Percentiles rank a stretch among this genome's conserved stretches.
Evolutionary conservation across 2,113 vertebrate genomes (phyloP).

Genomic region (Dasyornis broadbenti): DNA sequence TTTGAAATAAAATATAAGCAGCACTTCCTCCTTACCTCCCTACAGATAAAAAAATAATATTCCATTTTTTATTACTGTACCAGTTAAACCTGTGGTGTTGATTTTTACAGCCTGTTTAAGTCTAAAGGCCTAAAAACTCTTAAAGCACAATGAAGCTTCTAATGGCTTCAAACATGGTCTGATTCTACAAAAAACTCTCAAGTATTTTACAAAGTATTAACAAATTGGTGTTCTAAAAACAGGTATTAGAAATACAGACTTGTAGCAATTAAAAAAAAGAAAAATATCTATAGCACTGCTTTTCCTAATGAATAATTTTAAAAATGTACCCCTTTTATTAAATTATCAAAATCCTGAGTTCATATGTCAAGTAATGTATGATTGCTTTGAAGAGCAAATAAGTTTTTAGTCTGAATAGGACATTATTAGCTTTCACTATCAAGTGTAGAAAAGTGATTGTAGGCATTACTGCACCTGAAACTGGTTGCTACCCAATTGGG

Average conservation of each 20-base stretch:
- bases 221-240: background rate
- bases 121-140: background rate
- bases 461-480: conserved; percentile 69
- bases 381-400: background rate
- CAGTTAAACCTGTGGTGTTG: background rate
- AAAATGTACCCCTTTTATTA: background rate
- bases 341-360: background rate
- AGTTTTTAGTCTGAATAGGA: background rate
- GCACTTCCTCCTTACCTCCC: background rate
- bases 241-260: background rate
- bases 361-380: rapidly evolving
- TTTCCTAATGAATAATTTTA: background rate
- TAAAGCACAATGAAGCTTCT: background rate
- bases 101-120: background rate
- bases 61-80: background rate
- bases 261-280: background rate
- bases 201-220: background rate
- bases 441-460: background rate
- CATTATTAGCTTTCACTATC: background rate
- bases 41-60: background rate
- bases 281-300: background rate
- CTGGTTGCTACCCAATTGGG: conserved; percentile 67
- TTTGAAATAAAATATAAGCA: background rate
- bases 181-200: background rate
- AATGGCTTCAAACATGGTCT: background rate